Base-by-base conservation (phyloP, 2,113 vertebrate species). In the Lycaon pictus region DNA sequence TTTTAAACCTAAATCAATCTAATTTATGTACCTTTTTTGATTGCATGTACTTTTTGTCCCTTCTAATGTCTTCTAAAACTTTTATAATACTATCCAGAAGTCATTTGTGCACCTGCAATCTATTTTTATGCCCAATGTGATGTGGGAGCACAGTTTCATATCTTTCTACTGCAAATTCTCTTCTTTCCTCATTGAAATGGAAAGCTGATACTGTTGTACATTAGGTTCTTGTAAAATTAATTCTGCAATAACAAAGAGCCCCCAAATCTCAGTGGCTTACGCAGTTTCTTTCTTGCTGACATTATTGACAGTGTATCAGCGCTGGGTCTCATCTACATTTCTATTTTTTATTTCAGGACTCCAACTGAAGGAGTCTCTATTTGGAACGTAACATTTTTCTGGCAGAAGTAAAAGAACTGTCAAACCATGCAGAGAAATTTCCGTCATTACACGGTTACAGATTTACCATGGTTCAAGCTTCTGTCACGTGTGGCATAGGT, bases 1-100 rank as follows among this genome's bases (percentile, higher is more conserved):
- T 83, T 35, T 92, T 53, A 77, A 83, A 82, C 6, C 76, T 69
- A 69, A 69, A 62, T 88, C 88, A 93, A n/a, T 74, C 10, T 96
- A 72, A 85, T 60, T 43, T 43, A 92, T 81, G 11, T 86, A 76
- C 12, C 6, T 35, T 79, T 89, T 32, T 62, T 60, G 80, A 74
- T 48, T 37, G 7, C 29, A 4, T 79, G 10, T 74, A 58, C 17
- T 92, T 96, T 25, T 95, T 94, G 56, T 29, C 25, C 29, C 43
- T 58, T 74, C 69, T 63, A 71, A 63, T 93, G 51, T 69, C 37
- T 85, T 67, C 16, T 80, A 74, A 51, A 51, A 35, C 9, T 27
- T 92, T 95, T 82, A n/a, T 60, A 71, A 37, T 79, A 51, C 80
- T 79, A 29, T 3, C n/a, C 32, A 27, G n/a, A 56, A 79, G 13